Conservation (phyloP, 2,797 vertebrate genomes). For the Anniella stebbinsi region DNA sequence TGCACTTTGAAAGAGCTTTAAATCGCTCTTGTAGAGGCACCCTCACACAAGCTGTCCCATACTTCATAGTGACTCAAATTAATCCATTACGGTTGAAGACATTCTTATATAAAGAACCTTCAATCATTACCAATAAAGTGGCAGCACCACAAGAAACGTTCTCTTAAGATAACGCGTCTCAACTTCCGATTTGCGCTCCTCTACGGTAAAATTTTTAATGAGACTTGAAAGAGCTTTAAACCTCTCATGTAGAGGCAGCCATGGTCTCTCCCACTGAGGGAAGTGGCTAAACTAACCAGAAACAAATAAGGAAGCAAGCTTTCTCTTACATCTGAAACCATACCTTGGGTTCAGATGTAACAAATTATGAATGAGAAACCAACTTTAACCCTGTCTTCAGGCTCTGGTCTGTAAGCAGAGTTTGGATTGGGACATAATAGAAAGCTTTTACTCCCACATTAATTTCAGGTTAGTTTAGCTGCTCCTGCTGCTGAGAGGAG, state of each 20-base stretch:
- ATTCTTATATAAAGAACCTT: background rate
- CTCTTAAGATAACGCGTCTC: background rate
- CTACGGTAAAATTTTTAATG: no score
- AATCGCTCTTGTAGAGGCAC: no score
- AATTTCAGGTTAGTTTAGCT: background rate
- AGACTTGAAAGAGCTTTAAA: no score
- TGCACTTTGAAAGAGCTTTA: no score
- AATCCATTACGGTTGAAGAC: background rate
- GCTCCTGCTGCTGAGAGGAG: background rate
- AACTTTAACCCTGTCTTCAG: background rate
- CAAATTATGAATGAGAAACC: background rate
- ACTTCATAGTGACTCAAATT: background rate
- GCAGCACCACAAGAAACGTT: background rate
- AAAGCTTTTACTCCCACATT: background rate
- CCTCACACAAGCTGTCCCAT: background rate
- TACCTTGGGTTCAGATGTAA: no score
- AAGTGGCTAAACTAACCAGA: no score
- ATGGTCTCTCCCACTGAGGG: no score
- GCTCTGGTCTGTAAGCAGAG: background rate
- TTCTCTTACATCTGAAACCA: no score
- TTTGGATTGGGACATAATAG: background rate
- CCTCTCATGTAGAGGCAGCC: no score
- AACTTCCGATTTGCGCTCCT: no score
- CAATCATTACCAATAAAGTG: background rate
- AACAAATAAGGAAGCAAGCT: no score